Evolutionary conservation across 2,888 invertebrate genomes (phyloP).

Genomic region (Yponomeuta malinellus): DNA sequence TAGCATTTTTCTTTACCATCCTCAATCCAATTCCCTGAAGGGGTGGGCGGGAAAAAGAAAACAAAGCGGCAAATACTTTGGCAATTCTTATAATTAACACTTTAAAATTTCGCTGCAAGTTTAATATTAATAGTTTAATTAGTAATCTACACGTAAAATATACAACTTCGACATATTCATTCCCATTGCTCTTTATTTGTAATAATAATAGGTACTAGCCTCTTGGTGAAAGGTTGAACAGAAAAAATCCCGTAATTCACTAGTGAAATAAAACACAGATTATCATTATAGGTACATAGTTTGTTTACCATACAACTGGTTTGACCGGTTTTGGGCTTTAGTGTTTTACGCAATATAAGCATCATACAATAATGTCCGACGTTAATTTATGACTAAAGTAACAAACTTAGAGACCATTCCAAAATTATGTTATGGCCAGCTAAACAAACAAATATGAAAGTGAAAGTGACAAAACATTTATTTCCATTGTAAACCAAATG

Average conservation of each 20-base stretch:
- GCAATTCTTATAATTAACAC: slow-evolving; percentile 51
- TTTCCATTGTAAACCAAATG: no score
- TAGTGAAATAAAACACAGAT: no score
- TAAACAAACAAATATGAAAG: no score
- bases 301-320: no score
- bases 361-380: no score
- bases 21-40: background rate
- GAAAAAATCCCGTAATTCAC: background rate
- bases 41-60: slow-evolving; percentile 14
- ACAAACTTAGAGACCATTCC: no score
- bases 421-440: no score
- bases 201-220: slow-evolving; percentile 25
- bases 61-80: slow-evolving; percentile 42
- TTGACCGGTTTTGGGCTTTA: no score
- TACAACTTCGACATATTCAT: slow-evolving; percentile 29
- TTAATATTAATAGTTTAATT: background rate
- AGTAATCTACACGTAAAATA: slow-evolving; percentile 37
- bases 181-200: slow-evolving; percentile 16
- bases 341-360: no score
- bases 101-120: slow-evolving; percentile 23
- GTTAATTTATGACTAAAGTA: no score
- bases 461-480: no score
- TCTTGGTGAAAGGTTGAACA: slow-evolving; percentile 18
- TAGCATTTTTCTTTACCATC: background rate
- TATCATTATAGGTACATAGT: no score